These are phyloP conservation scores for Dolichotis patagonum DNA, from an alignment of 2,113 vertebrate genomes.

Conservation along the genomic window DNA sequence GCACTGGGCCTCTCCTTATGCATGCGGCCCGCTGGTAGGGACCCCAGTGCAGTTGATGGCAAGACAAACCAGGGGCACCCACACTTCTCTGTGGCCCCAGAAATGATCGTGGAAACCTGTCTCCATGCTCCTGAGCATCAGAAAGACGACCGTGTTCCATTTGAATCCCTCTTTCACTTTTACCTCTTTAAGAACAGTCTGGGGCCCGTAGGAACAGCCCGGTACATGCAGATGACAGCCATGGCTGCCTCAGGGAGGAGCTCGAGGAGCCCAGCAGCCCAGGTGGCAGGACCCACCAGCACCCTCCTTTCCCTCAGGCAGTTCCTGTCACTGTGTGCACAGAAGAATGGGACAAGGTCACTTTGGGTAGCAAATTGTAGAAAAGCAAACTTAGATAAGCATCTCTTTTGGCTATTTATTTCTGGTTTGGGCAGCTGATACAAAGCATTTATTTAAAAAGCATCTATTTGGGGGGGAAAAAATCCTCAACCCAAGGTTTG, in stretches of 20 bases:
- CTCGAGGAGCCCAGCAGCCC: background rate
- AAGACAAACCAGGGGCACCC: background rate
- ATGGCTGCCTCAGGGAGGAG: background rate
- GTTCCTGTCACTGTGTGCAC: background rate
- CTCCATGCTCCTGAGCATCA: background rate
- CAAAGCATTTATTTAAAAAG: slow-evolving; percentile 68
- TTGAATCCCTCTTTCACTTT: background rate
- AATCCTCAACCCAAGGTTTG: slow-evolving; percentile 16
- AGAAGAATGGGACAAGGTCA: background rate
- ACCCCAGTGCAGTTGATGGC: background rate
- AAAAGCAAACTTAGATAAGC: slow-evolving; percentile 52
- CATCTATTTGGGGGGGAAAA: background rate
- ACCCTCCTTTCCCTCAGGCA: background rate
- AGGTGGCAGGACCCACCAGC: background rate
- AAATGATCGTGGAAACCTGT: background rate
- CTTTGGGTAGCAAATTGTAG: slow-evolving; percentile 38
- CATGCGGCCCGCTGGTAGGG: background rate
- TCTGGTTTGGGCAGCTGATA: slow-evolving; percentile 71
- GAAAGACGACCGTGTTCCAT: background rate
- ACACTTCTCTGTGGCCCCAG: background rate
- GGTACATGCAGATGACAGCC: background rate
- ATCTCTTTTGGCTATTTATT: slow-evolving; percentile 80
- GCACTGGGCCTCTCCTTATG: slow-evolving; percentile 1
- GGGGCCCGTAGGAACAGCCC: background rate
- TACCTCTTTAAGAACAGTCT: background rate